Conservation (phyloP, 1,140 invertebrate genomes). For the Lordiphosa clarofinis region DNA sequence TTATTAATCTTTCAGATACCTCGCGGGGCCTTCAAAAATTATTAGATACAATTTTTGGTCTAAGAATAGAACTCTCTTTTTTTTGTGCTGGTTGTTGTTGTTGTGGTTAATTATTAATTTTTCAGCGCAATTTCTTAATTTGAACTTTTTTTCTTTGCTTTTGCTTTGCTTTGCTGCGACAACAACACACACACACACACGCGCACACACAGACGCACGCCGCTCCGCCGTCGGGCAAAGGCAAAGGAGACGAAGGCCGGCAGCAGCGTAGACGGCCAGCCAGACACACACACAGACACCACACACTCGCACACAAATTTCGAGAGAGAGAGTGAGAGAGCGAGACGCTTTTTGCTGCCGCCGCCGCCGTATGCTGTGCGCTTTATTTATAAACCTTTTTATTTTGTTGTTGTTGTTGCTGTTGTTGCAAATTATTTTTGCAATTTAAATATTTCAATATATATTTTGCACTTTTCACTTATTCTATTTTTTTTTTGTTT, state of each 20-base stretch:
- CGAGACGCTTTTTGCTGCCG: constrained; percentile 33
- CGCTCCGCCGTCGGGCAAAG: background rate
- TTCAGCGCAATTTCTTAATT: constrained; percentile 43
- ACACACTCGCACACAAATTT: constrained; percentile 13
- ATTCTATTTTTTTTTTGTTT: no score
- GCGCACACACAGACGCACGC: constrained; percentile 14
- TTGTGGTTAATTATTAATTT: constrained; percentile 29
- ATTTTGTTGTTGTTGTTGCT: constrained; percentile 15
- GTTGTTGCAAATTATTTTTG: constrained; percentile 34
- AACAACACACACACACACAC: constrained; percentile 18
- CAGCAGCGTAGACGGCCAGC: constrained; percentile 15
- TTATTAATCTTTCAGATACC: no score
- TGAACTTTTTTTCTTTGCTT: constrained; percentile 40
- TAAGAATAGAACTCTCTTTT: constrained; percentile 3
- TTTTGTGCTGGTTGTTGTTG: constrained; percentile 25
- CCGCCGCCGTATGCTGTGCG: constrained; percentile 39
- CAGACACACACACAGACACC: constrained; percentile 15
- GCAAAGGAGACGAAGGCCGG: constrained; percentile 27
- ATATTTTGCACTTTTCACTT: no score
- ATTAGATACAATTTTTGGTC: no score
- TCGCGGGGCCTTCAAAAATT: no score
- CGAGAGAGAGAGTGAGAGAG: constrained; percentile 4
- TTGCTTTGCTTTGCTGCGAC: constrained; percentile 3
- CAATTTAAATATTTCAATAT: constrained; percentile 16
- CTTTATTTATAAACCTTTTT: constrained; percentile 70